A percentile compares a stretch with the other conserved stretches of the same genome.
These are phyloP conservation scores for Microcaecilia unicolor DNA, from an alignment of 2,797 vertebrate species.

Conservation along the genomic window DNA sequence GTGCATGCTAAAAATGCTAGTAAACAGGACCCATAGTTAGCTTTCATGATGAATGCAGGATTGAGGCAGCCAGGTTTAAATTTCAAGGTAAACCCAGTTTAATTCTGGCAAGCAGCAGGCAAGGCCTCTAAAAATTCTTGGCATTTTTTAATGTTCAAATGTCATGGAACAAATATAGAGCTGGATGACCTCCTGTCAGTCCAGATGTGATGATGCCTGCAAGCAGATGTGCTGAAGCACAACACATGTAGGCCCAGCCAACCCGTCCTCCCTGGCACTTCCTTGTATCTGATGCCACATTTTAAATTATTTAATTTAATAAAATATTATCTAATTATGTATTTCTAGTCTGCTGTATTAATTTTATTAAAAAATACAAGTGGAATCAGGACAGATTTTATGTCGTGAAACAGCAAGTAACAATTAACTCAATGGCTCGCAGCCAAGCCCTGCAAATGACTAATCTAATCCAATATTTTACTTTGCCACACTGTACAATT, in stretches of 20 bases:
- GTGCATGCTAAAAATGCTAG: constrained; percentile 4
- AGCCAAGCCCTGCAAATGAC: constrained; percentile 11
- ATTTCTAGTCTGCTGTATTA: neutral
- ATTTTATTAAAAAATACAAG: neutral
- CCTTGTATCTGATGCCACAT: constrained; percentile 10
- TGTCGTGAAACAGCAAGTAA: constrained; percentile 7
- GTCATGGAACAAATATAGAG: too few species aligned
- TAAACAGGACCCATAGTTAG: constrained; percentile 24
- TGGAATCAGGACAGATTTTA: neutral
- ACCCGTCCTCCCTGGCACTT: too few species aligned
- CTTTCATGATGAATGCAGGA: constrained; percentile 22
- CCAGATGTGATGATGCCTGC: too few species aligned
- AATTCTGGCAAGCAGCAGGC: constrained; percentile 20
- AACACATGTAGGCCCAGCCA: too few species aligned
- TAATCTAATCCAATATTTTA: constrained; percentile 10
- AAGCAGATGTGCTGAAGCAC: too few species aligned
- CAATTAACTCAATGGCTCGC: constrained; percentile 14
- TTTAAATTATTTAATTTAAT: constrained; percentile 12
- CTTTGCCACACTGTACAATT: constrained; percentile 6
- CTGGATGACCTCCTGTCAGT: too few species aligned
- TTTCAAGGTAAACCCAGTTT: constrained; percentile 21
- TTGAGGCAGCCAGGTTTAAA: too few species aligned
- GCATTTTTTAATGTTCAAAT: constrained; percentile 2
- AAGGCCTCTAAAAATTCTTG: too few species aligned
- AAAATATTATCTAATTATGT: constrained; percentile 10